phyloP scores from a whole-genome alignment of 2,113 vertebrate species.

The Dasyornis broadbenti region DNA sequence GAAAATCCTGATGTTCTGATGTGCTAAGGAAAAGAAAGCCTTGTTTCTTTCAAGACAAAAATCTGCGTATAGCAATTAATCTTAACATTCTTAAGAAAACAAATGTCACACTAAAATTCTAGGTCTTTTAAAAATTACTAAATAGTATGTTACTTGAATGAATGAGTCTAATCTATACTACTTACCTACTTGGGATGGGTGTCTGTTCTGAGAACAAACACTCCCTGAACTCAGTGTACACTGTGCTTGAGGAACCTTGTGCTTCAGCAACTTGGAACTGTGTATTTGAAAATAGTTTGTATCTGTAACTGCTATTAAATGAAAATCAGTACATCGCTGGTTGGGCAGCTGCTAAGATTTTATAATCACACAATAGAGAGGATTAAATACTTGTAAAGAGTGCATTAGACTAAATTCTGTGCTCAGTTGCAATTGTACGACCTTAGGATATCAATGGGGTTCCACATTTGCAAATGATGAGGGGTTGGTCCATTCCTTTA shows the following conservation, averaged over 20 bases:
- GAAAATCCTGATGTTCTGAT: background rate
- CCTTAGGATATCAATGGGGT: conserved; percentile 40
- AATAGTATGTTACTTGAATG: background rate
- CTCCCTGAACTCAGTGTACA: background rate
- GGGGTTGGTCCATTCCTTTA: background rate
- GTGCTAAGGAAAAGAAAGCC: background rate
- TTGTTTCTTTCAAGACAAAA: background rate
- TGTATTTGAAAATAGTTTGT: conserved; percentile 27
- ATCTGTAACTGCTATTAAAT: conserved; percentile 40
- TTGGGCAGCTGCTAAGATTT: conserved; percentile 52
- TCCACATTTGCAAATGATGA: conserved; percentile 34
- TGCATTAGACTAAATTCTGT: conserved; percentile 29
- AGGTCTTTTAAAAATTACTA: background rate
- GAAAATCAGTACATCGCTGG: background rate
- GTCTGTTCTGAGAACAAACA: conserved; percentile 2
- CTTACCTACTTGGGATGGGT: background rate
- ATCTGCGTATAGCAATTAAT: background rate
- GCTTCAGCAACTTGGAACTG: background rate
- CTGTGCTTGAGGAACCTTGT: background rate
- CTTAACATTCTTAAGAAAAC: background rate
- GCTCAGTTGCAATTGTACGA: background rate
- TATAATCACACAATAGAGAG: conserved; percentile 36
- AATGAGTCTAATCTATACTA: background rate
- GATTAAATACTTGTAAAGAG: conserved; percentile 50
- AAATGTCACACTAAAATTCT: background rate